A percentile compares a stretch with the other conserved stretches of the same genome.
These are phyloP conservation scores for Butorides virescens DNA, from an alignment of 2,113 vertebrate genomes.

Conservation along the genomic window DNA sequence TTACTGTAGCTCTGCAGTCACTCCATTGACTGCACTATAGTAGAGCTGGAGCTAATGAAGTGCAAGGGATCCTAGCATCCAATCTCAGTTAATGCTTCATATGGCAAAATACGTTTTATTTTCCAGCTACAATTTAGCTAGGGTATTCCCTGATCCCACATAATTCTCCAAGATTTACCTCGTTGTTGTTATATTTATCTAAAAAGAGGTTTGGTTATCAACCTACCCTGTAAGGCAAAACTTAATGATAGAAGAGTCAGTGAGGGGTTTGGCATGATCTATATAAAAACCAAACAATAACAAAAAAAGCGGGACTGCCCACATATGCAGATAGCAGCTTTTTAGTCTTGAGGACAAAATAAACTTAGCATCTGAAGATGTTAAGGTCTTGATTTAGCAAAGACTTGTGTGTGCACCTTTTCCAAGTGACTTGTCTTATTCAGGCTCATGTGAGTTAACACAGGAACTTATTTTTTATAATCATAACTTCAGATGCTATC, in stretches of 20 bases:
- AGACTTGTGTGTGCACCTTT: not conserved
- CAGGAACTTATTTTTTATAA: not conserved
- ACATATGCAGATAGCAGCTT: not conserved
- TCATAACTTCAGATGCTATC: not conserved
- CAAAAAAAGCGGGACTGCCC: not conserved
- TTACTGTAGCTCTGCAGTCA: not conserved
- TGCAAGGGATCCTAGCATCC: not conserved
- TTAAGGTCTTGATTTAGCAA: not conserved
- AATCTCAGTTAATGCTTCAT: not conserved
- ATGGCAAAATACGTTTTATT: not conserved
- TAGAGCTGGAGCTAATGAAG: not conserved
- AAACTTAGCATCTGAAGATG: not conserved
- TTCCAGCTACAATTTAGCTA: not conserved
- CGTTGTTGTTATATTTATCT: fast-evolving
- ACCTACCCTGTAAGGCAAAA: not conserved
- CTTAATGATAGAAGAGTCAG: not conserved
- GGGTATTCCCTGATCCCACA: not conserved
- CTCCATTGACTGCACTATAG: not conserved
- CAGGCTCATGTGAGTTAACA: not conserved
- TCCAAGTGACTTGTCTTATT: not conserved
- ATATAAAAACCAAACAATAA: not conserved
- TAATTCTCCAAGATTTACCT: not conserved
- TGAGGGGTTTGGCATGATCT: not conserved
- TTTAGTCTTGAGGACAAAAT: not conserved
- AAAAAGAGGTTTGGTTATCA: not conserved